Percentiles rank a stretch among this genome's conserved stretches.
Conservation (phyloP, 2,113 vertebrate species). For the Himantopus leucocephalus region DNA sequence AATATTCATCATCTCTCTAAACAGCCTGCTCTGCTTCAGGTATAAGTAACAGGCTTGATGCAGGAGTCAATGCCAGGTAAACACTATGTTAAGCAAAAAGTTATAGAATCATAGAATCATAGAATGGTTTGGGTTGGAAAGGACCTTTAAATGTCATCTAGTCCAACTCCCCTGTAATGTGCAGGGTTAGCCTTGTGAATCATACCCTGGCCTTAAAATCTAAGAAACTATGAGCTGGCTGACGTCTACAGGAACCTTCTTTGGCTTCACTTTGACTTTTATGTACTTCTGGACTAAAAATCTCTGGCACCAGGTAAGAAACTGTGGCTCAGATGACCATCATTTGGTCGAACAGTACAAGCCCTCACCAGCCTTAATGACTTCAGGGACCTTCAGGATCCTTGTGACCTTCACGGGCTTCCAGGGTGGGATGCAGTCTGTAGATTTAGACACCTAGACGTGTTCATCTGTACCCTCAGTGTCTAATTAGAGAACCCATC, state of each 20-base stretch:
- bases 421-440: not conserved
- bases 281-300: not conserved
- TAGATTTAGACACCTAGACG: not conserved
- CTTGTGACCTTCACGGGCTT: not conserved
- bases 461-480: not conserved
- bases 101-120: not conserved
- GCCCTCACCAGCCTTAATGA: not conserved
- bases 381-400: not conserved
- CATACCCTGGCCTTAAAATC: not conserved
- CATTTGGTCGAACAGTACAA: not conserved
- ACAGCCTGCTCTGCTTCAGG: not conserved
- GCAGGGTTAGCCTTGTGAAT: not conserved
- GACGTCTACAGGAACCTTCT: not conserved
- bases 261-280: not conserved
- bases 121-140: not conserved
- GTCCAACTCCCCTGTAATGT: not conserved
- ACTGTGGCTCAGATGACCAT: not conserved
- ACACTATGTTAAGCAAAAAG: not conserved
- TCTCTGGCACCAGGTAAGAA: not conserved
- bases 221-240: not conserved
- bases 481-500: not conserved
- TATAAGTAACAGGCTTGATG: not conserved
- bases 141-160: not conserved
- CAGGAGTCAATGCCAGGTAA: rapidly evolving
- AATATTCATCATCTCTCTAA: not conserved